phyloP scores from a whole-genome alignment of 1,140 invertebrate species.

The Microplitis demolitor region DNA sequence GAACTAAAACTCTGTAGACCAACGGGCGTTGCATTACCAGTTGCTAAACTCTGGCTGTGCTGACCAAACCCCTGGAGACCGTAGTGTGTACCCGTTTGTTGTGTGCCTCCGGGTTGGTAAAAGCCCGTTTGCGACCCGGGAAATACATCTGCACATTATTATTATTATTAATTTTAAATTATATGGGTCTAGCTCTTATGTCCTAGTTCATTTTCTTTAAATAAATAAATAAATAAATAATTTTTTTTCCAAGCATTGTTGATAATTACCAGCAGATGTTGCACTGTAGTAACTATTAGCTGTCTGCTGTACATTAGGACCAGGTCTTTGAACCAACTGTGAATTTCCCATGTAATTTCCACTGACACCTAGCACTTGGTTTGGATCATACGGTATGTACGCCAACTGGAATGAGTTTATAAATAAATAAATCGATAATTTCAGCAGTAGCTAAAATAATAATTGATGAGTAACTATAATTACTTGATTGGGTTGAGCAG shows the following conservation, averaged over 20 bases:
- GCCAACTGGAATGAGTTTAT: conserved; percentile 46
- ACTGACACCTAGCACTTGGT: conserved; percentile 60
- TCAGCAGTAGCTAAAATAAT: conserved; percentile 5
- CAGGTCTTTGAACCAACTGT: conserved; percentile 66
- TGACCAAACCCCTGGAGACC: conserved; percentile 61
- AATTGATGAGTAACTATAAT: not conserved
- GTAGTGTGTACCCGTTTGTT: conserved; percentile 61
- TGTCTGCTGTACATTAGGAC: conserved; percentile 62
- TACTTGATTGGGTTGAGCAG: conserved; percentile 63
- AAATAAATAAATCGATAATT: not conserved
- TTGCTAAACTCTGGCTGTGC: conserved; percentile 56
- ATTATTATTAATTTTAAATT: not conserved
- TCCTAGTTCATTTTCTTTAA: no score
- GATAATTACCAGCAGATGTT: conserved; percentile 57
- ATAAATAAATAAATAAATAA: no score
- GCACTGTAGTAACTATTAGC: conserved; percentile 66
- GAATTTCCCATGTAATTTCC: conserved; percentile 66
- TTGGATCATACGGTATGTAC: conserved; percentile 63
- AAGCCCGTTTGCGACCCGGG: conserved; percentile 62
- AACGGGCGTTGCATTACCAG: conserved; percentile 61
- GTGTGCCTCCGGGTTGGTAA: conserved; percentile 61
- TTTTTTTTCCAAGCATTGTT: not conserved
- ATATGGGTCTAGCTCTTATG: not conserved
- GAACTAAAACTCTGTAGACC: conserved; percentile 67
- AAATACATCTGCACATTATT: conserved; percentile 49